A percentile compares a stretch with the other conserved stretches of the same genome.
phyloP scores from a whole-genome alignment of 2,797 vertebrate species.

The Myoxocephalus aenaeus region DNA sequence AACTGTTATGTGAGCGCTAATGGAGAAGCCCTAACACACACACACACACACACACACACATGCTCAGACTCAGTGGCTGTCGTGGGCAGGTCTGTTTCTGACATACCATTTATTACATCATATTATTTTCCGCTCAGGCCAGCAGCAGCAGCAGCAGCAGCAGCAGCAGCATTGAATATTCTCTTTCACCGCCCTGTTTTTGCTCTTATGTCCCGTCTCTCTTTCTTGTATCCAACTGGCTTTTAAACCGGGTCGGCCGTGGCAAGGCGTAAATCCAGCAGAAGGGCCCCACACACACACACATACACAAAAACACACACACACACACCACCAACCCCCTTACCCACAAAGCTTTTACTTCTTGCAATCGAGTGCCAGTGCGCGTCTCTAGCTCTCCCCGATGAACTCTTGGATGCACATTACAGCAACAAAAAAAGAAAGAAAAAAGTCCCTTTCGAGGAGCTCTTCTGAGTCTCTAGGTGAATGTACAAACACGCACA shows the following conservation, averaged over 20 bases:
- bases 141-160: conserved; percentile 56
- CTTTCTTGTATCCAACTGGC: conserved; percentile 55
- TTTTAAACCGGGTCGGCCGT: conserved; percentile 64
- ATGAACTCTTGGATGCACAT: conserved; percentile 60
- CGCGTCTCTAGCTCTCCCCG: conserved; percentile 50
- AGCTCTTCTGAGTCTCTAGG: conserved; percentile 43
- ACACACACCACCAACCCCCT: conserved; percentile 34
- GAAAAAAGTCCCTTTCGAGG: conserved; percentile 20
- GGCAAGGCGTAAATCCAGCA: conserved; percentile 69
- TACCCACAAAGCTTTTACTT: conserved; percentile 68
- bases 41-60: conserved; percentile 1
- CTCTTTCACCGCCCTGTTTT: conserved; percentile 59
- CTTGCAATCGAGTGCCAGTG: conserved; percentile 54
- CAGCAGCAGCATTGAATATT: conserved; percentile 58
- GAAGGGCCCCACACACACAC: conserved; percentile 58
- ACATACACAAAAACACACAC: conserved; percentile 27
- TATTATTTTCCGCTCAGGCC: conserved; percentile 76
- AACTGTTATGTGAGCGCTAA: conserved; percentile 42
- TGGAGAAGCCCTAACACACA: conserved; percentile 32
- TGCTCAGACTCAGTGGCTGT: conserved; percentile 37
- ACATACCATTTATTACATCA: conserved; percentile 74
- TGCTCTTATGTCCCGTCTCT: conserved; percentile 52
- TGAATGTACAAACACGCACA: conserved; percentile 23
- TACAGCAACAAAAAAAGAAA: conserved; percentile 26
- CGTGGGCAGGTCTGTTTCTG: conserved; percentile 59